These are phyloP conservation scores for Drosophila willistoni DNA, from an alignment of 1,140 invertebrate genomes.

Conservation along the genomic window DNA sequence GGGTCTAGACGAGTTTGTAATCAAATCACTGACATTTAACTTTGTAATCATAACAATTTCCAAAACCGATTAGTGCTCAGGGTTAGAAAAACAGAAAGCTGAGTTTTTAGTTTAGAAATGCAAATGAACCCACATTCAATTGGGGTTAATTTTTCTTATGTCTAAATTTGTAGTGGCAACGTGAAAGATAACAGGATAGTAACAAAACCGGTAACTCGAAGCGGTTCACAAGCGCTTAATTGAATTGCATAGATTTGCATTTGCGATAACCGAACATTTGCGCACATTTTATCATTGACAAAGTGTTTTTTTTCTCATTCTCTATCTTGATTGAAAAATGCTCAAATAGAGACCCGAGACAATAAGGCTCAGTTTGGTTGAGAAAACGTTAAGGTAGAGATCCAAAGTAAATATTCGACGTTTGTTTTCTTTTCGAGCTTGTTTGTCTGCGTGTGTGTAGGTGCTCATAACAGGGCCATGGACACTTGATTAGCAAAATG, in stretches of 20 bases:
- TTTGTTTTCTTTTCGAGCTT: not conserved
- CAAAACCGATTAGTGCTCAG: conserved; percentile 70
- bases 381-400: not conserved
- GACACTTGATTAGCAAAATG: conserved; percentile 47
- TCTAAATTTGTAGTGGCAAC: conserved; percentile 75
- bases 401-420: not conserved
- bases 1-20: conserved; percentile 59
- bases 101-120: conserved; percentile 75
- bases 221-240: not conserved
- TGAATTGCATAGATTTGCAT: not conserved
- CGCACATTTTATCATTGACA: conserved; percentile 50
- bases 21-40: conserved; percentile 77
- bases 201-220: conserved; percentile 29
- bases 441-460: conserved; percentile 2
- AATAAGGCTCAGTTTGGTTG: conserved; percentile 17
- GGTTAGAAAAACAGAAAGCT: conserved; percentile 37
- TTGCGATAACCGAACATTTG: conserved; percentile 47
- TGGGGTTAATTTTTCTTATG: conserved; percentile 59
- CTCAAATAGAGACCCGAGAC: not conserved
- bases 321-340: conserved; percentile 51
- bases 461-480: conserved; percentile 9
- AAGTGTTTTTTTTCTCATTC: conserved; percentile 32
- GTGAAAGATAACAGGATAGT: conserved; percentile 68
- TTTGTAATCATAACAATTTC: conserved; percentile 81
- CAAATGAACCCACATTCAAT: conserved; percentile 65